Conservation (phyloP, 2,888 invertebrate genomes). For the Tridacna crocea region DNA sequence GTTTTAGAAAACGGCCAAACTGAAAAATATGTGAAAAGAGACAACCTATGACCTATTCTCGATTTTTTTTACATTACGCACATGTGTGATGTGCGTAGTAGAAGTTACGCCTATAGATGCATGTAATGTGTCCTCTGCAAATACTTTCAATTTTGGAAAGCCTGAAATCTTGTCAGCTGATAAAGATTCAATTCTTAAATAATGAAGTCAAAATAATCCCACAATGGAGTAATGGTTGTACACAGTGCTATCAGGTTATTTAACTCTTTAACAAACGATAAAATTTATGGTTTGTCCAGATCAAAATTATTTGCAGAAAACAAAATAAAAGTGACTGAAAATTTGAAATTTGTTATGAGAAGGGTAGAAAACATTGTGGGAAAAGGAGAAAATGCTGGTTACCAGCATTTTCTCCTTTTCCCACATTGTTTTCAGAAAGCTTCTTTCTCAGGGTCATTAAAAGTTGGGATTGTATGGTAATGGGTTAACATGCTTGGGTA, state of each 20-base stretch:
- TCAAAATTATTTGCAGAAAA: not conserved
- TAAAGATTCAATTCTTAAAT: too few species aligned
- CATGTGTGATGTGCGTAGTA: too few species aligned
- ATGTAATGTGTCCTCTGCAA: too few species aligned
- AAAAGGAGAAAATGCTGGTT: constrained; percentile 2
- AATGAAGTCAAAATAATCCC: not conserved
- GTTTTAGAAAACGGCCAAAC: too few species aligned
- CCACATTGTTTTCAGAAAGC: not conserved
- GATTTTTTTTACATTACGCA: too few species aligned
- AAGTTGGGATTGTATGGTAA: not conserved
- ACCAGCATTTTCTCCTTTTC: not conserved
- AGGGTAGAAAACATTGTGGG: not conserved
- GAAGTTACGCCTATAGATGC: too few species aligned
- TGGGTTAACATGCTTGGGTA: not conserved
- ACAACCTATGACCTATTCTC: too few species aligned
- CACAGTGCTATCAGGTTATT: not conserved
- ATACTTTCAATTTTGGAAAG: too few species aligned
- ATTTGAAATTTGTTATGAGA: too few species aligned
- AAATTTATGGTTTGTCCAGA: not conserved
- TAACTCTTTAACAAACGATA: not conserved
- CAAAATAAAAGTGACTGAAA: too few species aligned
- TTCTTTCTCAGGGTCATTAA: not conserved
- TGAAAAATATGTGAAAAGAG: too few species aligned
- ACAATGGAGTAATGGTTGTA: not conserved
- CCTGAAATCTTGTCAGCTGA: too few species aligned